Conservation (phyloP, 2,113 vertebrate genomes). For the Thamnophis sirtalis region DNA sequence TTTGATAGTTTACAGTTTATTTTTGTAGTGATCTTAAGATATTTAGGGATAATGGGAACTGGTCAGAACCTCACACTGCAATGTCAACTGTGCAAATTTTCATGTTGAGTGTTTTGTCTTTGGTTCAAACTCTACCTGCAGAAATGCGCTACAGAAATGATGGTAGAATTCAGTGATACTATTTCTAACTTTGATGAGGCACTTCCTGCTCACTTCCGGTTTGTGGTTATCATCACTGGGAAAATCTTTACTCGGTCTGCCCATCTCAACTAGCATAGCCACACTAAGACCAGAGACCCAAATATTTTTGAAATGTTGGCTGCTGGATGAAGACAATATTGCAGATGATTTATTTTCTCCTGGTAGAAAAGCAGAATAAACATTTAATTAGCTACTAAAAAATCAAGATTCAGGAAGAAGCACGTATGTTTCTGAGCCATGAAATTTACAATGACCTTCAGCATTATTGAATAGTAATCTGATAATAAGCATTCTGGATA, state of each 20-base stretch:
- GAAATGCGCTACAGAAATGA: neutral
- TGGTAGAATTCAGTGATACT: neutral
- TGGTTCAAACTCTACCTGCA: neutral
- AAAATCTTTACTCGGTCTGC: neutral
- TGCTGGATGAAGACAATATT: slow-evolving; percentile 11
- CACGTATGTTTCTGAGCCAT: neutral
- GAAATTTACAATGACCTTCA: neutral
- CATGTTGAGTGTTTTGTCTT: neutral
- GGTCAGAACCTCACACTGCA: neutral
- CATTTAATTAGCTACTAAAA: neutral
- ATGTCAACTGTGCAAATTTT: neutral
- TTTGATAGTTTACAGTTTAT: neutral
- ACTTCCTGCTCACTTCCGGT: neutral
- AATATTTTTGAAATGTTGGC: neutral
- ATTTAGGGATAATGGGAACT: neutral
- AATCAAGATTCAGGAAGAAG: neutral
- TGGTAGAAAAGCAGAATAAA: neutral
- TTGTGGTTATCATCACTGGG: neutral
- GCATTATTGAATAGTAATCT: neutral
- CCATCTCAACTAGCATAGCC: neutral
- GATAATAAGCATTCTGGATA: neutral
- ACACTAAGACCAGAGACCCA: neutral
- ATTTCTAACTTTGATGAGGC: neutral
- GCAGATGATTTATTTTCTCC: neutral
- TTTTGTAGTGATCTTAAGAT: neutral